Evolutionary conservation across 2,797 vertebrate genomes (phyloP).

Genomic region (Delichon dasypus): DNA sequence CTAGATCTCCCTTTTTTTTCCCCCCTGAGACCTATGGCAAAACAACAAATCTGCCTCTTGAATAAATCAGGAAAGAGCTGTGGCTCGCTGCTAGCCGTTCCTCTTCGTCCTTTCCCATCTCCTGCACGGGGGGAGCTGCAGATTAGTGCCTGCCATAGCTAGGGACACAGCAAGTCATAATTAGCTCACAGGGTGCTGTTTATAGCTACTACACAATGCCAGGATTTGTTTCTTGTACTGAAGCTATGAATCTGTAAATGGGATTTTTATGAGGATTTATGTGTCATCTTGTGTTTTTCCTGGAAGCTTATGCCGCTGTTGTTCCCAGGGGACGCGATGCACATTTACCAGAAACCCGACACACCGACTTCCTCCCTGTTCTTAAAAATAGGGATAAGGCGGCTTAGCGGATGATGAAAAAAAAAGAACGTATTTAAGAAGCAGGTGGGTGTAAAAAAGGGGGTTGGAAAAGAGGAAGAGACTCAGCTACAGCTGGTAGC

Average conservation of each 20-base stretch:
- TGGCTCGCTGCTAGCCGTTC: not conserved
- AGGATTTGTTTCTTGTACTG: constrained; percentile 60
- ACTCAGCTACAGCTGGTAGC: constrained; percentile 54
- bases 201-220: constrained; percentile 57
- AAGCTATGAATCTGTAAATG: constrained; percentile 64
- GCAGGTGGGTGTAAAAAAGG: constrained; percentile 44
- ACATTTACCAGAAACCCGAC: constrained; percentile 47
- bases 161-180: constrained; percentile 49
- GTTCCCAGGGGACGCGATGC: not conserved
- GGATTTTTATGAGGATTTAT: constrained; percentile 68
- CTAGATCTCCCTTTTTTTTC: not conserved
- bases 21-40: not conserved
- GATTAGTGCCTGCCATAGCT: constrained; percentile 30
- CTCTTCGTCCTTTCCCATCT: not conserved
- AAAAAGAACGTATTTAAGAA: constrained; percentile 39
- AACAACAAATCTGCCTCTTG: constrained; percentile 1
- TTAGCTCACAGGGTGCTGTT: constrained; percentile 61
- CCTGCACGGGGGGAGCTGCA: not conserved
- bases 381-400: constrained; percentile 41
- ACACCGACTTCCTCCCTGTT: not conserved
- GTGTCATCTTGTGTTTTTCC: constrained; percentile 63
- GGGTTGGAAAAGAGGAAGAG: constrained; percentile 38
- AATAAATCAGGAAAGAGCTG: constrained; percentile 5
- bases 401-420: constrained; percentile 20
- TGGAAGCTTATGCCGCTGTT: constrained; percentile 55